Base-by-base conservation (phyloP, 2,113 vertebrate species). In the Antennarius striatus region DNA sequence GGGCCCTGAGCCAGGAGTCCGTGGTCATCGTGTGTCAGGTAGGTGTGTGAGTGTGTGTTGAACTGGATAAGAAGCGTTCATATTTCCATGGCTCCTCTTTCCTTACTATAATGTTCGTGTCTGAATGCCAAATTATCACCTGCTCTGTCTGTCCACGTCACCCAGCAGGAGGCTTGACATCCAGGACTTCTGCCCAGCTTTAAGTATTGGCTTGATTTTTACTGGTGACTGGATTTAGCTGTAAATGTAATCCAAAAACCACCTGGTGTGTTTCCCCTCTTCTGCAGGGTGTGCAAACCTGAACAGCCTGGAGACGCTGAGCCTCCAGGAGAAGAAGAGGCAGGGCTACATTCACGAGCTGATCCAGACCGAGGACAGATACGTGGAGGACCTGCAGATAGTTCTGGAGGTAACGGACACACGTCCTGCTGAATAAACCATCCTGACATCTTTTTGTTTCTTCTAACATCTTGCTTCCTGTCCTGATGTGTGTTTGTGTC, bases 311-410 rank as follows among this genome's bases (percentile, higher is more conserved):
- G 96, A 98, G 79, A 92, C 94, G 0, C 91, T 97, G 94, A 94
- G 93, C n/a, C 93, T 95, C 0, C 91, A 92, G 76, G 98, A 99
- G 88, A 94, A 95, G 89, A 99, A 98, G 42, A 92, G 97, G 45
- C 98, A 99, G 83, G 97, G 94, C 63, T 98, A 98, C 81, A 97
- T 99, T 59, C 95, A 98, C 0, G 97, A 99, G 77, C 93, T 99
- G 79, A 93, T 99, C 12, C 91, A 95, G 88, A 96, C 97, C 0
- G 98, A 99, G 62, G 96, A 98, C 71, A 92, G 91, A 69, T 98
- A 99, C 5, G 91, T 96, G 90, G 94, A 95, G 0, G 98, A 99
- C 65, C 90, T 99, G 32, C 95, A 96, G 86, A 94, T 97, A 1
- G 96, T 98, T 0, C 29, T 96, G 32, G 96, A 99, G 94, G 98